Evolutionary conservation across 2,888 invertebrate genomes (phyloP).

Genomic region (Xiphydria camelus): DNA sequence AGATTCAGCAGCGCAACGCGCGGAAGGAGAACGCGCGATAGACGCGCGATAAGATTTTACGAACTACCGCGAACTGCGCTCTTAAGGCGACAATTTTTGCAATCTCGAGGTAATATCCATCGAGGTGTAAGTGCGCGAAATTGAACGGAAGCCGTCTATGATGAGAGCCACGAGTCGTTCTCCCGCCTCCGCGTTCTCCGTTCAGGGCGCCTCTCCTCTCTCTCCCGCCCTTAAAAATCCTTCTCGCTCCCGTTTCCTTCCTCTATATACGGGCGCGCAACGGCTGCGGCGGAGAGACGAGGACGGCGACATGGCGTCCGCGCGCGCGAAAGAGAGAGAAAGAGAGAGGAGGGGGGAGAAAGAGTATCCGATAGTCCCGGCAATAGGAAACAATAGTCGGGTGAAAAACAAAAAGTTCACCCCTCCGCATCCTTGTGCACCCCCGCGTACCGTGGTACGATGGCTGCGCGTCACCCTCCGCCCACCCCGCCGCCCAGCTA

Average conservation of each 20-base stretch:
- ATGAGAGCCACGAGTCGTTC: constrained; percentile 22
- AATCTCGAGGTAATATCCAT: constrained; percentile 30
- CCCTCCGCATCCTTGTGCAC: constrained; percentile 19
- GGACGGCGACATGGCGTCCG: constrained; percentile 7
- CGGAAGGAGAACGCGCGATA: constrained; percentile 2
- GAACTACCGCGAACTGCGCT: constrained; percentile 20
- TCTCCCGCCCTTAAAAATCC: constrained; percentile 11
- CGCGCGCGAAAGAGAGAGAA: constrained; percentile 8
- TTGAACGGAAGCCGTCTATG: constrained; percentile 47
- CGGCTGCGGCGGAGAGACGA: constrained; percentile 11
- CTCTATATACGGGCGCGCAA: neutral
- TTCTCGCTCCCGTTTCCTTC: constrained; percentile 5
- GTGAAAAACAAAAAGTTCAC: constrained; percentile 54
- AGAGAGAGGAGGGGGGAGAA: constrained; percentile 13
- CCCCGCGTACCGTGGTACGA: constrained; percentile 12
- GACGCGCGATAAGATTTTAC: constrained; percentile 32
- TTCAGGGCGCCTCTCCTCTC: neutral
- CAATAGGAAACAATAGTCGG: constrained; percentile 52
- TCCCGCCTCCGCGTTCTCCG: neutral
- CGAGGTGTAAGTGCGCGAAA: constrained; percentile 36
- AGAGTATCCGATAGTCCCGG: constrained; percentile 33
- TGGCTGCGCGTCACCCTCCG: constrained; percentile 19
- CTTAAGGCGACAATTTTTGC: constrained; percentile 25
- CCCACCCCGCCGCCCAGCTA: constrained; percentile 23
- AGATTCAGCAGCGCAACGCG: constrained; percentile 4